Percentiles rank a stretch among this genome's conserved stretches.
Evolutionary conservation across 2,797 vertebrate genomes (phyloP).

Genomic region (Hyperoplus immaculatus): DNA sequence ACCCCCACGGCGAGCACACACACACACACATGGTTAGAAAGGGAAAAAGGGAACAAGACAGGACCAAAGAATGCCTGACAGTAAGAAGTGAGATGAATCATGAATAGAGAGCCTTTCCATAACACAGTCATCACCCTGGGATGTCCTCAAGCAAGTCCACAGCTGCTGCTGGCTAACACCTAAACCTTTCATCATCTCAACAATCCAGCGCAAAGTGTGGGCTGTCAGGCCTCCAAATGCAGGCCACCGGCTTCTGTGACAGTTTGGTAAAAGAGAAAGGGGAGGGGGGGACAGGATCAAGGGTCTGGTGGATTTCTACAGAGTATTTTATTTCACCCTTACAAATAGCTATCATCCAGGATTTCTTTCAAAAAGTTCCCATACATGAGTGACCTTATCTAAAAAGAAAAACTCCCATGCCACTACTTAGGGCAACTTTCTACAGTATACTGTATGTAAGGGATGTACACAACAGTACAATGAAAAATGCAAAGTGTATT

Average conservation of each 20-base stretch:
- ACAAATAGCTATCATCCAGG: background rate
- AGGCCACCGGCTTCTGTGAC: background rate
- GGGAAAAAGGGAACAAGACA: conserved; percentile 22
- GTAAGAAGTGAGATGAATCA: conserved; percentile 33
- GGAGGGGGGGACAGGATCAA: no score
- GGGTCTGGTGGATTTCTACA: no score
- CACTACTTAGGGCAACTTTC: background rate
- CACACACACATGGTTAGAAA: background rate
- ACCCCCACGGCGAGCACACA: conserved; percentile 15
- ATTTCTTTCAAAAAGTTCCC: no score
- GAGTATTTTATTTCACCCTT: conserved; percentile 4
- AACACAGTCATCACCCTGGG: conserved; percentile 16
- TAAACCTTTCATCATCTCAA: conserved; percentile 51
- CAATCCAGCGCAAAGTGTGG: conserved; percentile 17
- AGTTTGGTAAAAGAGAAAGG: background rate
- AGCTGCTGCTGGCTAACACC: conserved; percentile 33
- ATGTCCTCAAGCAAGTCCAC: conserved; percentile 21
- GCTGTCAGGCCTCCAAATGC: conserved; percentile 21
- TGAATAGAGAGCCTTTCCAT: conserved; percentile 20
- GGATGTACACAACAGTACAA: background rate
- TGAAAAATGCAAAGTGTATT: background rate
- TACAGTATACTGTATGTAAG: background rate
- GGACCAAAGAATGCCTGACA: conserved; percentile 11
- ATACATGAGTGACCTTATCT: no score
- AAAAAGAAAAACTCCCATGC: background rate